These are phyloP conservation scores for Glaucidium brasilianum DNA, from an alignment of 2,113 vertebrate species.

Conservation along the genomic window DNA sequence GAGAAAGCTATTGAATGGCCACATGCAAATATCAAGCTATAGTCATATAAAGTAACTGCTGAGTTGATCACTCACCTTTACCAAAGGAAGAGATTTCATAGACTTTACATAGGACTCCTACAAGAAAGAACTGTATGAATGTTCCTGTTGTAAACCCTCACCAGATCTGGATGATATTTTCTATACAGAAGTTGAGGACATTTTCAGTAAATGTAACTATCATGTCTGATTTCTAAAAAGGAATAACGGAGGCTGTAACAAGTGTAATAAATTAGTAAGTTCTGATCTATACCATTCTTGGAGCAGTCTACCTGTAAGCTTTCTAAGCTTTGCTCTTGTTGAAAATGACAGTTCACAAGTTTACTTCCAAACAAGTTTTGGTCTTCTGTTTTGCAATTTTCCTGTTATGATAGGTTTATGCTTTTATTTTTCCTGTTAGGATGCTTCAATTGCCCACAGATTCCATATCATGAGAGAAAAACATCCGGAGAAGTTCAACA, in stretches of 20 bases:
- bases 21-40: not conserved
- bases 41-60: not conserved
- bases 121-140: not conserved
- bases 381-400: not conserved
- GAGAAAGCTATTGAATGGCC: not conserved
- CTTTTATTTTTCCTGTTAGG: conserved; percentile 70
- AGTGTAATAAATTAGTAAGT: not conserved
- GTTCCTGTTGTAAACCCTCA: not conserved
- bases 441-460: conserved; percentile 93
- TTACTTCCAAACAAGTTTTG: not conserved
- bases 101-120: not conserved
- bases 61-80: not conserved
- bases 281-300: not conserved
- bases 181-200: not conserved
- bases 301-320: not conserved
- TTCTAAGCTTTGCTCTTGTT: not conserved
- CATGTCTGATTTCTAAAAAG: not conserved
- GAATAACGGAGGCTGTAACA: not conserved
- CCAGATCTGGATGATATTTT: not conserved
- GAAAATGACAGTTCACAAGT: not conserved
- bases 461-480: conserved; percentile 97
- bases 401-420: not conserved
- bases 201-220: not conserved
- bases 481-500: conserved; percentile 95
- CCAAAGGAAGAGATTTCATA: not conserved